These are phyloP conservation scores for Gavialis gangeticus DNA, from an alignment of 2,113 vertebrate genomes.

Conservation along the genomic window DNA sequence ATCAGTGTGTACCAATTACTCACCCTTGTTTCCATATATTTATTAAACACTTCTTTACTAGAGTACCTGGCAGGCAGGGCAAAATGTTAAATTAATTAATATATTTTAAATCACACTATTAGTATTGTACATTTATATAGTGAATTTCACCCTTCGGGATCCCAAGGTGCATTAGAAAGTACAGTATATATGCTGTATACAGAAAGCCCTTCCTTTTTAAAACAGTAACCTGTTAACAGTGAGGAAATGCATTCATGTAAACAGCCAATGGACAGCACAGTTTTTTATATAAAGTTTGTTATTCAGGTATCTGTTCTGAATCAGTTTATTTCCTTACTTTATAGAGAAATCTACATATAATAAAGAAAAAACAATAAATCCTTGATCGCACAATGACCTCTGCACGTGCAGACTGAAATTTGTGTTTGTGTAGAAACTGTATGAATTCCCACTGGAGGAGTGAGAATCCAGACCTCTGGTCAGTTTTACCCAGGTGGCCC, in stretches of 20 bases:
- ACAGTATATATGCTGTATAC: background rate
- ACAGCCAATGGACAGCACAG: background rate
- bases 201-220: background rate
- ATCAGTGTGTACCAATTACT: background rate
- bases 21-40: background rate
- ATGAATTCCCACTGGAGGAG: background rate
- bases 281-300: background rate
- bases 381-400: background rate
- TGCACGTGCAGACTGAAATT: background rate
- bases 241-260: background rate
- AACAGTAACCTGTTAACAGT: background rate
- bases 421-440: background rate
- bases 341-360: background rate
- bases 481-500: background rate
- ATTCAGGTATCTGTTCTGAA: background rate
- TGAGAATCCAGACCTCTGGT: background rate
- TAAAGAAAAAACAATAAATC: background rate
- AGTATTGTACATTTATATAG: background rate
- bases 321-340: background rate
- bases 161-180: background rate
- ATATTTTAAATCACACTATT: background rate
- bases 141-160: background rate
- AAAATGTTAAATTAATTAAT: background rate
- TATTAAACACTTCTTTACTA: background rate
- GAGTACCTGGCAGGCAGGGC: background rate